These are phyloP conservation scores for Hyla sarda DNA, from an alignment of 2,113 vertebrate genomes.

Conservation along the genomic window DNA sequence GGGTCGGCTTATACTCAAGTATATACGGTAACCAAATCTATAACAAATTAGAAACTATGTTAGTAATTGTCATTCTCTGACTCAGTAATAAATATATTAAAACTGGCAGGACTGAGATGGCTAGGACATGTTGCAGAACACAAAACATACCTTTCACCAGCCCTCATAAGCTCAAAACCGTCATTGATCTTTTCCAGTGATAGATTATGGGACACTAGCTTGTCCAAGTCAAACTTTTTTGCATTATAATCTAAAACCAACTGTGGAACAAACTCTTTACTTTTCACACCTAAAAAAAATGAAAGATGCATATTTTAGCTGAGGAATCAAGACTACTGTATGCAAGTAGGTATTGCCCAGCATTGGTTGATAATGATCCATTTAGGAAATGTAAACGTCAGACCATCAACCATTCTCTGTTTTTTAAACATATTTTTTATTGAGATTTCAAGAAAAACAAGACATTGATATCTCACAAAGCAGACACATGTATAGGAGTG, in stretches of 20 bases:
- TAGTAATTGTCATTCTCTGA: no score
- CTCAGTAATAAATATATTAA: no score
- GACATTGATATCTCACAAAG: no score
- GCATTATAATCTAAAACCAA: slow-evolving; percentile 85
- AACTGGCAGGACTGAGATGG: no score
- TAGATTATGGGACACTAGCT: slow-evolving; percentile 87
- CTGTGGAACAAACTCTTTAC: slow-evolving; percentile 77
- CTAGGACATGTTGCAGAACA: background rate
- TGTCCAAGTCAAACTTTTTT: slow-evolving; percentile 86
- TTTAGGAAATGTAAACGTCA: background rate
- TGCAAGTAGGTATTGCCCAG: background rate
- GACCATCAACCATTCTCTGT: no score
- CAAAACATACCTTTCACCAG: slow-evolving; percentile 72
- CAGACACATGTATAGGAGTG: no score
- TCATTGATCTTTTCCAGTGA: slow-evolving; percentile 84
- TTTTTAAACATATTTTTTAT: no score
- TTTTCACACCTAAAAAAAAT: slow-evolving; percentile 69
- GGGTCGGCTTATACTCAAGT: no score
- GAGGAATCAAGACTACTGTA: background rate
- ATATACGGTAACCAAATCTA: no score
- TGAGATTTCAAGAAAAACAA: no score
- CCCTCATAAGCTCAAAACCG: slow-evolving; percentile 84
- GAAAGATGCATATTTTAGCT: background rate
- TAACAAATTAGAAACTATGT: no score
- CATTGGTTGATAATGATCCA: background rate